These are phyloP conservation scores for Antedon mediterranea DNA, from an alignment of 53 echinoderm and acorn worm genomes.

Conservation along the genomic window DNA sequence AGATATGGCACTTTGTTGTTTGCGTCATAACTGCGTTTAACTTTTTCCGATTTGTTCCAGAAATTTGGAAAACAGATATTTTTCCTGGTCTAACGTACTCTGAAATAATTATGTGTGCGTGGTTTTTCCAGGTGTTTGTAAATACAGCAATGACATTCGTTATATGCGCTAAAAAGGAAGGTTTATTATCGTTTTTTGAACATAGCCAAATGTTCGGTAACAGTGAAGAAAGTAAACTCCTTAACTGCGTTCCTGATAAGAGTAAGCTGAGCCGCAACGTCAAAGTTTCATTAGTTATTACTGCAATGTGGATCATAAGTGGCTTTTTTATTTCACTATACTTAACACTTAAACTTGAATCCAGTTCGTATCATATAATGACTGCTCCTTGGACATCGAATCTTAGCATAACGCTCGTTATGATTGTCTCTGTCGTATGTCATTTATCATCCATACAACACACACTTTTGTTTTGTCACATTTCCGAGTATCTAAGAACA, in stretches of 20 bases:
- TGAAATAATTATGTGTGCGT: not conserved
- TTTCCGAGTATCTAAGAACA: not conserved
- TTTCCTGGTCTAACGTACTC: not conserved
- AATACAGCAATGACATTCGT: not conserved
- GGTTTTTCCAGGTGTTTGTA: not conserved
- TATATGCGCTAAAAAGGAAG: not conserved
- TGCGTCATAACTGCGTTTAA: not conserved
- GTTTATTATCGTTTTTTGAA: not conserved
- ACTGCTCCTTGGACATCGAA: not conserved
- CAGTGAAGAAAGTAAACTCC: not conserved
- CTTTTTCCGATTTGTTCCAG: not conserved
- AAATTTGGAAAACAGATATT: not conserved
- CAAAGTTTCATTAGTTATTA: not conserved
- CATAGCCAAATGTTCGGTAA: not conserved
- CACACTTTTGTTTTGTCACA: not conserved
- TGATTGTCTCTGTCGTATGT: not conserved
- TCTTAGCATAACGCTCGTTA: not conserved
- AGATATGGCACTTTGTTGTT: not conserved
- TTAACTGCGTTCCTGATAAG: not conserved
- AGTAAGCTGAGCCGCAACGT: not conserved
- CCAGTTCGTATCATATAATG: not conserved
- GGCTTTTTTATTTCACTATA: not conserved
- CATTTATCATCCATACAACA: not conserved
- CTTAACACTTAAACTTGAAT: not conserved
- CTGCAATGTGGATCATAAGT: not conserved